Base-by-base conservation (phyloP, 1,140 invertebrate genomes). In the Heliothis virescens region DNA sequence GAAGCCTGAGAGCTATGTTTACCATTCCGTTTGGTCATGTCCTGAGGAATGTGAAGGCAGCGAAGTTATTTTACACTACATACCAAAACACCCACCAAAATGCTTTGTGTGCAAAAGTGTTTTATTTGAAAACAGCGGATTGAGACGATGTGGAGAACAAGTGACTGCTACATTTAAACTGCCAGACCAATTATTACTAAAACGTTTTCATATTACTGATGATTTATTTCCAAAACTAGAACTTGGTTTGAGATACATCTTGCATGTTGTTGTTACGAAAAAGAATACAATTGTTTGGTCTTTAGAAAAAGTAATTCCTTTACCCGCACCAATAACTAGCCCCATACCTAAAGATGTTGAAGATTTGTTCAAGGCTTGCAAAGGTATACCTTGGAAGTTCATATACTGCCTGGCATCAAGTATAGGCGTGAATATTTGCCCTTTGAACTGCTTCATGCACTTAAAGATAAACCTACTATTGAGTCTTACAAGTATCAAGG, bases 21-120 rank as follows among this genome's bases (percentile, higher is more conserved):
- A 86, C 76, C 92, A 94, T 67, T 86, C 92, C n/a, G 91, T 94
- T 71, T 94, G 92, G 92, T 90, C 91, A 4, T 94, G 93, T 59
- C 92, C 91, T 16, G 92, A 94, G 85, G 89, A 92, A 60, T 94
- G 93, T 82, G 93, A 94, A 69, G 92, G 86, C 5, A 94, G 86
- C 71, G 92, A 93, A 84, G 81, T 92, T 15, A 87, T 94, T 78
- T 77, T 93, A 72, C 91, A 88, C 11, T 91, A 86, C 65, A 92
- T 92, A 78, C 92, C 93, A 21, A 92, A 93, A 87, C 62, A 76
- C 9, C 85, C 90, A 4, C 93, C 90, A 16, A 92, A 88, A 87
- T 94, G 93, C 80, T 88, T 83, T 15, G 48, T 91, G 16, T 94
- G 93, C 41, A 90, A 79, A 83, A 93, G 86, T 71, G 79, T 85